Evolutionary conservation across 2,113 vertebrate species (phyloP), one percentile per base, ranked within the genome.

Genomic region (Petromus typicus): DNA sequence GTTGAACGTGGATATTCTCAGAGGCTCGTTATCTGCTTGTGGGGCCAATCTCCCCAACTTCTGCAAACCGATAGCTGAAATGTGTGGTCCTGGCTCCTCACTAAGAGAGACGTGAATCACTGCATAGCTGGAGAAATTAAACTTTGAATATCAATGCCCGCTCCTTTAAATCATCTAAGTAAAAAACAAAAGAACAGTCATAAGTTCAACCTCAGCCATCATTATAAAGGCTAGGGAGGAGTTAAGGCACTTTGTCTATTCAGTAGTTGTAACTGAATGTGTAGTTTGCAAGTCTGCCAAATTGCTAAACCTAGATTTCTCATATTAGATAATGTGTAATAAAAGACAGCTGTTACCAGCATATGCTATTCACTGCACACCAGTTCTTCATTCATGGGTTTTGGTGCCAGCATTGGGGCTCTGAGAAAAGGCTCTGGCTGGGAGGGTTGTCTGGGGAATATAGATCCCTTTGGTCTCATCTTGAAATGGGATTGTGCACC

Each of bases 271-370:
- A 87, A 90, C 43, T 67, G 61, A 96, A 88, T 96, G 91, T 86
- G 91, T 92, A 40, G 51, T 64, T 93, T 94, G 93, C 95, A 96
- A 91, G 82, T 59, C 91, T 98, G 97, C 96, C 97, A 98, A 96
- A 97, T 86, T 64, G 94, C 94, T 92, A 97, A 97, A 84, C 94
- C 93, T 94, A 94, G 96, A 95, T 64, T 97, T 97, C 94, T 97
- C 97, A 92, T 98, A 97, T 97, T 97, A 97, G 96, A 97, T 97
- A 97, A 98, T 97, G 97, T 98, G 97, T 97, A 96, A 97, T 97
- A 96, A 97, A 97, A 97, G 97, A 97, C 97, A 98, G 97, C 97
- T 98, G 97, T 95, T 97, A 89, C 93, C 93, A 96, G 80, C 97
- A 97, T 97, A 97, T 97, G 96, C 80, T 76, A 76, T 69, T 93